Evolutionary conservation across 2,113 vertebrate species (phyloP), one percentile per base, ranked within the genome.

Genomic region (Syrrhaptes paradoxus): DNA sequence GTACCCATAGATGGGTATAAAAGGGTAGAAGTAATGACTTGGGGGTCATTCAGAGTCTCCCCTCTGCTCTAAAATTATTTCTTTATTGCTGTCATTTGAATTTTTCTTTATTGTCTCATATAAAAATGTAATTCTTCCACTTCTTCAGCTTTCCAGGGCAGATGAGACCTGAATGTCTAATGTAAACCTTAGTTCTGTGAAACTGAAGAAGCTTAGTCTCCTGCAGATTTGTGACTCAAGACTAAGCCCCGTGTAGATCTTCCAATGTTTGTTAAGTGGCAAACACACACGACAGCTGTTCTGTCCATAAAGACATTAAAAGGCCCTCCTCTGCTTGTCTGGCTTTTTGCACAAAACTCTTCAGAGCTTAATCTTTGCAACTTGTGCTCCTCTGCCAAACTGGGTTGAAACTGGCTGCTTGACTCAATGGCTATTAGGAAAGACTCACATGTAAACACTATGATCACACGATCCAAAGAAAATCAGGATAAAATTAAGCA

Each of bases 61-160:
- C 25, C 48, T 11, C 24, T 59, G 29, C 17, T 38, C 34, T 48
- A 57, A 81, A 85, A 49, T 61, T 76, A 34, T 34, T 54, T 68
- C 25, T 49, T 89, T 93, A 73, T 46, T 93, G 24, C 26, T 4
- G 0, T 72, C 5, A 28, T 51, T 88, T 79, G 28, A 76, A 76
- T 90, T 94, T 89, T 65, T 7, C 41, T 91, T 93, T 73, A 49
- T 83, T 93, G 58, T 83, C 31, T 83, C 43, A 75, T 66, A 77
- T 73, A 68, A 87, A 90, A 36, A 70, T 76, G 24, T 72, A 52
- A 82, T 82, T 83, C 3, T 49, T 63, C 52, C 28, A 28, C 54
- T 75, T 94, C 58, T 79, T 76, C 59, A 73, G 34, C 36, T 72
- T 86, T 83, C 25, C 2, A 15, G 43, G 29, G 62, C 19, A 63